These are phyloP conservation scores for Amphipyra tragopoginis DNA, from an alignment of 2,888 invertebrate species.

Conservation along the genomic window DNA sequence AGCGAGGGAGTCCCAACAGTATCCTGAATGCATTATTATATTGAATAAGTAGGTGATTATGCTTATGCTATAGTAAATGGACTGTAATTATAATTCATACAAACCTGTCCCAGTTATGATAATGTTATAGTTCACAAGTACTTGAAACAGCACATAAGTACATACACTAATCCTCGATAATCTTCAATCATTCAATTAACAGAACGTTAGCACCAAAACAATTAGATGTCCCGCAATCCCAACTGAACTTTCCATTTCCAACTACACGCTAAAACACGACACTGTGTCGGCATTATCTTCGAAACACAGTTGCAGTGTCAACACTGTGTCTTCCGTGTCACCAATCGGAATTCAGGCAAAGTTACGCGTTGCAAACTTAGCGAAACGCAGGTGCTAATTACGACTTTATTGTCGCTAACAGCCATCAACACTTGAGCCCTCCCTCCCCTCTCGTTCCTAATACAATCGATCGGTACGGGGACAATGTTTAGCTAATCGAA, in stretches of 20 bases:
- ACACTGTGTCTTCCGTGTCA: conserved; percentile 31
- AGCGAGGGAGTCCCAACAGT: too few species aligned
- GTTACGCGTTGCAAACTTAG: conserved; percentile 74
- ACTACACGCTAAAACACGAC: conserved; percentile 21
- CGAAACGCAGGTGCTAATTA: conserved; percentile 82
- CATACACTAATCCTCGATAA: conserved; percentile 48
- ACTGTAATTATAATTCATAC: too few species aligned
- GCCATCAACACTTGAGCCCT: conserved; percentile 62
- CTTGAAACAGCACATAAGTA: conserved; percentile 13
- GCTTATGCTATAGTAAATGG: too few species aligned
- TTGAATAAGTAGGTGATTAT: too few species aligned
- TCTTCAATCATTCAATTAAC: conserved; percentile 61
- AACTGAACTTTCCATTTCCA: conserved; percentile 46
- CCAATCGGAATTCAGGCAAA: conserved; percentile 53
- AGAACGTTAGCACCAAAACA: conserved; percentile 50
- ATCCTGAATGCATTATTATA: too few species aligned
- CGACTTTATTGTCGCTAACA: conserved; percentile 66
- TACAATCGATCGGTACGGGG: conserved; percentile 1
- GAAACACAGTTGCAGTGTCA: conserved; percentile 26
- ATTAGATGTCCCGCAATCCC: conserved; percentile 48
- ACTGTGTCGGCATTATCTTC: conserved; percentile 37
- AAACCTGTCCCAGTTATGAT: neutral
- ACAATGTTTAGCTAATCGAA: conserved; percentile 19
- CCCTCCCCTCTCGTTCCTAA: conserved; percentile 23
- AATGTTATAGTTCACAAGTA: conserved; percentile 15